Evolutionary conservation across 2,113 vertebrate genomes (phyloP).

Genomic region (Aphelocoma coerulescens): DNA sequence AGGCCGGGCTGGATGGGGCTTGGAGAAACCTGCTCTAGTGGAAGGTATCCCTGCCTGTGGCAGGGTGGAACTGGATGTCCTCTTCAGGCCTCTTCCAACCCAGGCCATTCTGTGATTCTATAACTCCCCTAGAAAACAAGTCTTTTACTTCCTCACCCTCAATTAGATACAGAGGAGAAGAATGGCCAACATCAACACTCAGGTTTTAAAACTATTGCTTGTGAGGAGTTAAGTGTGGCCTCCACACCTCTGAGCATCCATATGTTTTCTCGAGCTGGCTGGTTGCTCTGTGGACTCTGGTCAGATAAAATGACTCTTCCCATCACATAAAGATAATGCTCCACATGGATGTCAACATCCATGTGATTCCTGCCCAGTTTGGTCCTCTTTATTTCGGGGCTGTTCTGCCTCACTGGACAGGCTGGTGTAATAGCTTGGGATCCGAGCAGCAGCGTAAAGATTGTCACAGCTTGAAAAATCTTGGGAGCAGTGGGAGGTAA

Average conservation of each 20-base stretch:
- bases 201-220: not conserved
- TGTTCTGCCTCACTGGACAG: constrained; percentile 32
- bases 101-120: not conserved
- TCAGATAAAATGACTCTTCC: not conserved
- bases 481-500: constrained; percentile 9
- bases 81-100: not conserved
- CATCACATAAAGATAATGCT: not conserved
- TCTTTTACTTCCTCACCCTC: not conserved
- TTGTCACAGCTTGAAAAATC: constrained; percentile 35
- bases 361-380: not conserved
- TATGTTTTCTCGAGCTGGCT: not conserved
- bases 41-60: not conserved
- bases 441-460: not conserved
- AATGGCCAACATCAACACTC: not conserved
- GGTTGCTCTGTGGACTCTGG: not conserved
- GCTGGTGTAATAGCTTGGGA: constrained; percentile 23
- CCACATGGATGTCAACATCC: not conserved
- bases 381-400: constrained; percentile 10
- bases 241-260: not conserved
- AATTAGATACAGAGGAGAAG: not conserved
- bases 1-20: not conserved
- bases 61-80: not conserved
- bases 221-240: not conserved
- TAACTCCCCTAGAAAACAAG: not conserved
- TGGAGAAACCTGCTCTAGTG: not conserved